These are phyloP conservation scores for Pseudomyrmex flavicornis DNA, from an alignment of 1,140 invertebrate genomes.

Conservation along the genomic window DNA sequence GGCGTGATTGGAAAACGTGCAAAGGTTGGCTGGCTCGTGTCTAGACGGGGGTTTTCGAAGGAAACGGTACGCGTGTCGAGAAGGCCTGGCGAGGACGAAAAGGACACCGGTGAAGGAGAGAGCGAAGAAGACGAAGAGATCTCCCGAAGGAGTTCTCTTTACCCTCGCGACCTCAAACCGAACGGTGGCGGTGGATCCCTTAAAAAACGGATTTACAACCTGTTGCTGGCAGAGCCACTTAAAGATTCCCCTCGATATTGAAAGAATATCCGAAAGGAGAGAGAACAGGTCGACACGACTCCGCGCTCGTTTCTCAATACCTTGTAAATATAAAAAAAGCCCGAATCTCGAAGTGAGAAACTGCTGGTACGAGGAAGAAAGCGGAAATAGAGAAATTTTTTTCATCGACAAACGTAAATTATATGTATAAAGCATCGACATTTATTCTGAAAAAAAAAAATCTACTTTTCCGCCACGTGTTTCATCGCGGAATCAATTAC, in stretches of 20 bases:
- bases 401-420: too few relatives aligned
- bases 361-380: background rate
- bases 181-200: slow-evolving; percentile 80
- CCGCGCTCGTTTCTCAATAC: slow-evolving; percentile 73
- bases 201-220: slow-evolving; percentile 86
- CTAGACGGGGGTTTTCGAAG: slow-evolving; percentile 72
- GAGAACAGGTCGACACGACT: slow-evolving; percentile 67
- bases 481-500: slow-evolving; percentile 38
- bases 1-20: slow-evolving; percentile 83
- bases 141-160: slow-evolving; percentile 83
- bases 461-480: background rate
- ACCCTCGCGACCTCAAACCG: slow-evolving; percentile 83
- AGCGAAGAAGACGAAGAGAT: slow-evolving; percentile 68
- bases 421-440: too few relatives aligned
- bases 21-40: slow-evolving; percentile 78
- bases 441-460: slow-evolving; percentile 1
- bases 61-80: slow-evolving; percentile 15
- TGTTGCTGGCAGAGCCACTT: slow-evolving; percentile 84
- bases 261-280: slow-evolving; percentile 83
- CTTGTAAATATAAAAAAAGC: slow-evolving; percentile 82
- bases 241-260: slow-evolving; percentile 86
- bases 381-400: background rate
- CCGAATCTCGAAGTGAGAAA: slow-evolving; percentile 79
- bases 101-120: slow-evolving; percentile 53
- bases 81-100: slow-evolving; percentile 58